Base-by-base conservation (phyloP, 2,113 vertebrate species). In the Scomber japonicus region DNA sequence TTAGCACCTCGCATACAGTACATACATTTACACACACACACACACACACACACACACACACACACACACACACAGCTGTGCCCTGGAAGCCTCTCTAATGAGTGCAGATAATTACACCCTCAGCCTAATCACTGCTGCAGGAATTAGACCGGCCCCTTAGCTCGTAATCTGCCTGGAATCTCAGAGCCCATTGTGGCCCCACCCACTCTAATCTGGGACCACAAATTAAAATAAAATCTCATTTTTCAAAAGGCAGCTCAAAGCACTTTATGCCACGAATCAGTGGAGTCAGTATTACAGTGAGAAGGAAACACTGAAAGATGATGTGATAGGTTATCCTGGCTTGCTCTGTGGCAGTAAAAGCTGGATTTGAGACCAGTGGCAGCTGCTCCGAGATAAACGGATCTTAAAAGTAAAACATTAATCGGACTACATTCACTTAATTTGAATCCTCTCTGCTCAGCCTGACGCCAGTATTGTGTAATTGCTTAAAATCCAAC, bases 41-140 rank as follows among this genome's bases (percentile, higher is more conserved):
- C 27, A 73, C 40, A 54, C 48, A 60, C 61, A 53, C 40, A 61
- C 21, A 31, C 12, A 24, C 40, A 66, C 35, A 61, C 31, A 59
- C 48, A 60, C 61, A 21, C 35, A 75, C 71, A 53, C 65, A 35
- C 50, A 60, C 71, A 81, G 51, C 35, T 68, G 49, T 27, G 11
- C 48, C 24, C 15, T 61, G 17, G 30, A 75, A 82, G 68, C 68
- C 21, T 3, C 57, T 50, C 31, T 74, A 74, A 74, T 74, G 49
- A 85, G 51, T 48, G 31, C 84, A 74, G 71, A 90, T 81, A 82
- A 85, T 82, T 86, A 73, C 51, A 65, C 80, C 59, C 45, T 73
- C 76, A 85, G 54, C 66, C 80, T 55, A 79, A 88, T 82, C 71
- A 69, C 62, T 4, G 54, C 77, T 78, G 53, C 81, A 73, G 49